Percentiles rank a stretch among this genome's conserved stretches.
Conservation (phyloP, 2,113 vertebrate species). For the Microcebus ravelobensis region DNA sequence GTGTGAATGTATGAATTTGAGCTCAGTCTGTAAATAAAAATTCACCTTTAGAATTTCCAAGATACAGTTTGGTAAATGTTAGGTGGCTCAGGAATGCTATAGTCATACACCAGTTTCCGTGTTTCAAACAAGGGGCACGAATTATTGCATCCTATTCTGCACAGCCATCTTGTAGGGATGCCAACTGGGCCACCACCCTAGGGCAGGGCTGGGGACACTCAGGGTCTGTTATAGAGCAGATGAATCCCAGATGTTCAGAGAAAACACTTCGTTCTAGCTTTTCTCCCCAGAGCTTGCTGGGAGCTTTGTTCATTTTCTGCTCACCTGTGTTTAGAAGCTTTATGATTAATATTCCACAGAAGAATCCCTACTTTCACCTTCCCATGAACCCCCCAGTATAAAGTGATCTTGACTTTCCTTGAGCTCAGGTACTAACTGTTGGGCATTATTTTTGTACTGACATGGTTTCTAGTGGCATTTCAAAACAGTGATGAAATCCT, state of each 20-base stretch:
- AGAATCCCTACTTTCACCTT: background rate
- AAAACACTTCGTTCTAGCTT: background rate
- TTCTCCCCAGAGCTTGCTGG: background rate
- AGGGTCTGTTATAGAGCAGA: background rate
- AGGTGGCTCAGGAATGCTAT: background rate
- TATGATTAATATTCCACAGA: background rate
- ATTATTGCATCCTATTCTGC: background rate
- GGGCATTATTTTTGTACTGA: background rate
- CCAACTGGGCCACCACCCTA: background rate
- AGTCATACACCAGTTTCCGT: background rate
- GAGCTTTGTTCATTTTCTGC: slow-evolving; percentile 3
- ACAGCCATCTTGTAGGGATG: background rate
- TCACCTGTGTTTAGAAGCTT: background rate
- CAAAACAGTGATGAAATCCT: background rate
- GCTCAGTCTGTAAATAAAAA: background rate
- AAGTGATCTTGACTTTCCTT: background rate
- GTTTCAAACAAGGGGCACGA: background rate
- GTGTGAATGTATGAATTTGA: background rate
- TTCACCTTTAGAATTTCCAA: background rate
- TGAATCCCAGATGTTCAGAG: background rate
- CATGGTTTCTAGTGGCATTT: background rate
- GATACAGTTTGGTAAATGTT: background rate
- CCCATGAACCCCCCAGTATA: background rate
- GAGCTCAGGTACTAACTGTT: background rate
- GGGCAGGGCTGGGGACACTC: background rate